Conservation (phyloP, 2,888 invertebrate species). For the Tupiocoris notatus region DNA sequence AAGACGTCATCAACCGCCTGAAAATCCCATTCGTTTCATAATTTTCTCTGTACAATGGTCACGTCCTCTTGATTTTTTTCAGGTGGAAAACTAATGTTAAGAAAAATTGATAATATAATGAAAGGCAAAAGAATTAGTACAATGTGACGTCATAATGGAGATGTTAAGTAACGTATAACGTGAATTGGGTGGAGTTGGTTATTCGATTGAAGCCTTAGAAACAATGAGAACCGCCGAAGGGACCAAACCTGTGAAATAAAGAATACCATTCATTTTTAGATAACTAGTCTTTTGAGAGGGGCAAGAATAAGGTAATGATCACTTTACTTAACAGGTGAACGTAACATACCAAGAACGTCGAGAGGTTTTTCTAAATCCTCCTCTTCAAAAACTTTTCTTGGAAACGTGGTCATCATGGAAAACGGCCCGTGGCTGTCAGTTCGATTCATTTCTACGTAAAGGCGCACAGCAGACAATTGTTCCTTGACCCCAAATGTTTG, state of each 20-base stretch:
- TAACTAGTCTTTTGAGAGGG: no score
- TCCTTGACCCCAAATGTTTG: conserved; percentile 84
- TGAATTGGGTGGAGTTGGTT: not conserved
- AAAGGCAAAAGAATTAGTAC: not conserved
- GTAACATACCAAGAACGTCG: conserved; percentile 69
- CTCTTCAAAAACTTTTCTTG: conserved; percentile 77
- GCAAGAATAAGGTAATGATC: no score
- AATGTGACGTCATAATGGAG: not conserved
- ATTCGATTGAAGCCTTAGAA: conserved; percentile 54
- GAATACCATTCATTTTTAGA: no score
- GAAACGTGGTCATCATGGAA: conserved; percentile 87
- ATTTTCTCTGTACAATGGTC: no score
- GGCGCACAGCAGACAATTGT: conserved; percentile 82
- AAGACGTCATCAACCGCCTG: no score
- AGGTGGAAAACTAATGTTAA: not conserved
- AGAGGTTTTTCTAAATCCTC: conserved; percentile 89
- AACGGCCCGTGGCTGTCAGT: conserved; percentile 69
- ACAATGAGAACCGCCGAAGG: conserved; percentile 83
- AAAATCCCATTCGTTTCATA: no score
- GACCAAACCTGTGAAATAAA: conserved; percentile 64
- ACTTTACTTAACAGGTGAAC: no score
- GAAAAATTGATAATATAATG: not conserved
- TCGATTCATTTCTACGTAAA: conserved; percentile 83
- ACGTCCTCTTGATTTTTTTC: no score
- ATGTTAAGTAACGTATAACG: not conserved